Conservation (phyloP, 53 echinoderm and acorn worm genomes). For the Apostichopus leukothele region DNA sequence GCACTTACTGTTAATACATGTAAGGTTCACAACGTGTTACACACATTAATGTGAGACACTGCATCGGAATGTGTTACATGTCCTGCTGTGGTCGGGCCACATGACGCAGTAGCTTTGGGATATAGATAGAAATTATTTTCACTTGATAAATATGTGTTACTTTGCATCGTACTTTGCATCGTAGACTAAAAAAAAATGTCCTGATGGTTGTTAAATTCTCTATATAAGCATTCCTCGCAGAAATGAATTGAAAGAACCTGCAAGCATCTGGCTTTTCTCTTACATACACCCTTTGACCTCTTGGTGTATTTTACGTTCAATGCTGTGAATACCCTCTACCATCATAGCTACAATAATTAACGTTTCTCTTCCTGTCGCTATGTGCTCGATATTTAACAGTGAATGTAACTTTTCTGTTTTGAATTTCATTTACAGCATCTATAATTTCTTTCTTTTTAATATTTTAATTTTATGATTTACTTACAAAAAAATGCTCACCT, state of each 20-base stretch:
- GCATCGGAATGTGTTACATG: background rate
- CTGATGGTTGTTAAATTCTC: too few species aligned
- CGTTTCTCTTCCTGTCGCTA: background rate
- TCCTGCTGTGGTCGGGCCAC: constrained; percentile 7
- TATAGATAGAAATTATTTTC: background rate
- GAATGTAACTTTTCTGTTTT: background rate
- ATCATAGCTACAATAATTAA: constrained; percentile 1
- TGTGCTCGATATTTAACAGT: background rate
- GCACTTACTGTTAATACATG: too few species aligned
- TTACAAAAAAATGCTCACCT: constrained; percentile 20
- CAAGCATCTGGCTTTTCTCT: background rate
- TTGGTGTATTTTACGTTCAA: background rate
- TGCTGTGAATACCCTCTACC: background rate
- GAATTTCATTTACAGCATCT: background rate
- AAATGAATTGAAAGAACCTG: background rate
- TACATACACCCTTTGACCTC: background rate
- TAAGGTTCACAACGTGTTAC: background rate
- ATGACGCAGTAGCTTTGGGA: background rate
- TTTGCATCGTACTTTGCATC: too few species aligned
- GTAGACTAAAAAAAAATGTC: too few species aligned
- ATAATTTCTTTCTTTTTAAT: background rate
- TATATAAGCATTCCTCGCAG: too few species aligned
- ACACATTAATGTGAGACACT: constrained; percentile 6
- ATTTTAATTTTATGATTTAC: background rate
- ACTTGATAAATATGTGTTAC: too few species aligned